Percentiles rank a stretch among this genome's conserved stretches.
Conservation (phyloP, 2,113 vertebrate genomes). For the Cryptotis parvus region DNA sequence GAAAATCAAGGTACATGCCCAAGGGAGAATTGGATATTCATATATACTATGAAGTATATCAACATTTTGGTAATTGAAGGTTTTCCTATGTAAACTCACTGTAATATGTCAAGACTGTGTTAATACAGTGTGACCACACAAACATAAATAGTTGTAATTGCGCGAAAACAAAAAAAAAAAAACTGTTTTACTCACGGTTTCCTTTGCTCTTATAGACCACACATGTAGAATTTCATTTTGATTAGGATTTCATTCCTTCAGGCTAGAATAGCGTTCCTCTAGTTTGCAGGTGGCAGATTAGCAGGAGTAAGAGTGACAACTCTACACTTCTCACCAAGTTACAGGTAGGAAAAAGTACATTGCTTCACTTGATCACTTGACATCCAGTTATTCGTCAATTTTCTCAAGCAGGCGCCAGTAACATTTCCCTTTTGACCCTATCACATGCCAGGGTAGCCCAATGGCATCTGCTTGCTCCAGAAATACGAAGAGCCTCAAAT, state of each 20-base stretch:
- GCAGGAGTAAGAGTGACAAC: not conserved
- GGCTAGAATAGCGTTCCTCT: not conserved
- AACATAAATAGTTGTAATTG: not conserved
- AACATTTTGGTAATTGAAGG: not conserved
- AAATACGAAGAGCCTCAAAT: too few species aligned
- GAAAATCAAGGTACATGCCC: not conserved
- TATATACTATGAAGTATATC: too few species aligned
- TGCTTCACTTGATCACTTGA: too few species aligned
- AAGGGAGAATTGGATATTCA: not conserved
- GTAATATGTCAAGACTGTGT: not conserved
- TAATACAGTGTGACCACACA: not conserved
- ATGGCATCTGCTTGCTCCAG: too few species aligned
- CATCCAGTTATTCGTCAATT: not conserved
- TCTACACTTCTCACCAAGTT: not conserved
- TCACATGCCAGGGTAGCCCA: too few species aligned
- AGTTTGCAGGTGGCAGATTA: not conserved
- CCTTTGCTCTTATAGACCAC: not conserved
- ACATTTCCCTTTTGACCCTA: too few species aligned
- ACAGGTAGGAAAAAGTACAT: constrained; percentile 11
- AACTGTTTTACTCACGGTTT: constrained; percentile 20
- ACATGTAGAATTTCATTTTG: not conserved
- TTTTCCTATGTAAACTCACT: constrained; percentile 17
- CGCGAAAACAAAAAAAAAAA: constrained; percentile 49
- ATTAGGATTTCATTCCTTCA: not conserved
- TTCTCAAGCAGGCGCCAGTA: not conserved